Percentiles rank a stretch among this genome's conserved stretches.
phyloP scores from a whole-genome alignment of 1,140 invertebrate species.

The Formica exsecta region DNA sequence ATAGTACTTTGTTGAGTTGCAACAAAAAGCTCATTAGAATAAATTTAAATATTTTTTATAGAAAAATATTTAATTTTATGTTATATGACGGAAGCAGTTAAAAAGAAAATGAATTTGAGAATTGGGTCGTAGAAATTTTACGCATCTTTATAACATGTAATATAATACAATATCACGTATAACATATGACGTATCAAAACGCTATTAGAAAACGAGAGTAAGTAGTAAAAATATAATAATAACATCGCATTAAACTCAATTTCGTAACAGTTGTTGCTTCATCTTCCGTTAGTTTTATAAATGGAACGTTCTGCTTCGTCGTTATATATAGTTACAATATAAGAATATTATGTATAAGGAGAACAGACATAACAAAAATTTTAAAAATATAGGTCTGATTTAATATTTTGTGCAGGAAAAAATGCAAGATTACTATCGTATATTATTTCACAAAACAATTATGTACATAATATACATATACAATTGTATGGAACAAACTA shows the following conservation, averaged over 20 bases:
- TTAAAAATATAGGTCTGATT: background rate
- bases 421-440: too few species aligned
- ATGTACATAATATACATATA: too few species aligned
- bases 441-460: too few species aligned
- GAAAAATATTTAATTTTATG: background rate
- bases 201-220: constrained; percentile 6
- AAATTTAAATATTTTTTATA: too few species aligned
- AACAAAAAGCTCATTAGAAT: background rate
- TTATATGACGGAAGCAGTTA: background rate
- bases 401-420: too few species aligned
- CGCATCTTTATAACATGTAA: background rate
- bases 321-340: background rate
- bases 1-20: background rate
- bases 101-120: background rate
- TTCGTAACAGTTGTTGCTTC: constrained; percentile 24
- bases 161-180: background rate
- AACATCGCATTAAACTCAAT: constrained; percentile 6
- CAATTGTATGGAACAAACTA: too few species aligned
- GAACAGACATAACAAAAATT: background rate
- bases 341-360: background rate
- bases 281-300: constrained; percentile 4
- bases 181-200: background rate
- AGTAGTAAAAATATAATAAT: constrained; percentile 21
- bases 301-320: background rate
- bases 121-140: background rate